Base-by-base conservation (phyloP, 2,888 invertebrate species). In the Emmelina monodactyla region DNA sequence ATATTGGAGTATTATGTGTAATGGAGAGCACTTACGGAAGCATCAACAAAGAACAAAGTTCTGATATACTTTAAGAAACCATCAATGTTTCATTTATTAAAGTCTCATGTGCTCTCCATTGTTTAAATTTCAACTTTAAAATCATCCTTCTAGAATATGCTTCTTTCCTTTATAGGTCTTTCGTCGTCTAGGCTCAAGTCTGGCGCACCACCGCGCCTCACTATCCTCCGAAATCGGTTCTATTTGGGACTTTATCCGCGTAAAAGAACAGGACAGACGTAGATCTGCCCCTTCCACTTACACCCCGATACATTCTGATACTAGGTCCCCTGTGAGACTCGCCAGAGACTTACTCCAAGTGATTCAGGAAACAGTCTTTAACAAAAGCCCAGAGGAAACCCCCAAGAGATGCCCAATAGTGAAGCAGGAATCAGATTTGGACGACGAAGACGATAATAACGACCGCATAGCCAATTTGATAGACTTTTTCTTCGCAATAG, bases 401-500 rank as follows among this genome's bases (percentile, higher is more conserved):
- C 63, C 67, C 0, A 75, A 65, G 45, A 49, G 62, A 37, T 80
- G 76, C 39, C 79, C 79, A 0, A 25, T 79, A 9, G 79, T 78
- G 1, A 75, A 70, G 45, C 68, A 79, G 46, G 79, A 79, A 49
- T 76, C 76, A 0, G 79, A 70, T 33, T 37, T 79, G 1, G 71
- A 71, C 2, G 72, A 75, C 13, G 73, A 66, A 31, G 73, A 75
- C 32, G 69, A 76, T 25, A 67, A 62, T 0, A 62, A 58, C 4
- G 80, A 81, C 25, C 60, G 65, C 37, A 73, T 81, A 13, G 78
- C 79, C 1, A 78, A 75, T 43, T 44, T 81, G 4, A 76, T 81
- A 6, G 81, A 81, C 37, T 81, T 80, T 53, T 79, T 81, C 51
- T 80, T 80, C 29, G 78, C 79, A 1, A 75, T 80, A 32, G 79